Percentiles rank a stretch among this genome's conserved stretches.
Conservation (phyloP, 2,888 invertebrate species). For the Eutolmus rufibarbis region DNA sequence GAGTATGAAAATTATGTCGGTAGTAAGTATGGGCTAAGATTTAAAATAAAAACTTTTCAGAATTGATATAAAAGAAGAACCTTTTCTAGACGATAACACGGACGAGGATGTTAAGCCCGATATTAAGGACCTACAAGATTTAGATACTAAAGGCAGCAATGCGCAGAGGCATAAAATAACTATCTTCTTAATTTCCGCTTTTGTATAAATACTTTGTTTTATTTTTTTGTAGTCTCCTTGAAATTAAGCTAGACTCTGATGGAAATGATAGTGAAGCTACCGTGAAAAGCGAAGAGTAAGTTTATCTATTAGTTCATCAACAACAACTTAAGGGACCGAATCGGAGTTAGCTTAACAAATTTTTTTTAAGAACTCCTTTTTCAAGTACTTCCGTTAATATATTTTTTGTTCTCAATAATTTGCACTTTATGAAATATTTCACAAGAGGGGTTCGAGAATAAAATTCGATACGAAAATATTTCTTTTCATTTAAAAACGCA, state of each 20-base stretch:
- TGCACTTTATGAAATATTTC: no score
- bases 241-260: not conserved
- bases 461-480: no score
- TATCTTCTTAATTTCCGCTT: no score
- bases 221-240: not conserved
- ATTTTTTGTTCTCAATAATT: no score
- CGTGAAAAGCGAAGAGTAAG: not conserved
- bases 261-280: not conserved
- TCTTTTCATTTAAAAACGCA: no score
- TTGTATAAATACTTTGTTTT: not conserved
- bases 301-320: not conserved
- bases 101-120: not conserved
- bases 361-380: not conserved
- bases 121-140: not conserved
- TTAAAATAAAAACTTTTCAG: not conserved
- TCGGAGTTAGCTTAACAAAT: not conserved
- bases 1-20: not conserved
- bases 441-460: no score
- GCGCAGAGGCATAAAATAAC: not conserved
- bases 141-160: not conserved
- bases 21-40: not conserved
- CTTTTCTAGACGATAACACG: not conserved
- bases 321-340: not conserved
- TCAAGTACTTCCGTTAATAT: not conserved
- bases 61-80: slow-evolving; percentile 30